phyloP scores from a whole-genome alignment of 1,140 invertebrate genomes.

The Ericerus pela region DNA sequence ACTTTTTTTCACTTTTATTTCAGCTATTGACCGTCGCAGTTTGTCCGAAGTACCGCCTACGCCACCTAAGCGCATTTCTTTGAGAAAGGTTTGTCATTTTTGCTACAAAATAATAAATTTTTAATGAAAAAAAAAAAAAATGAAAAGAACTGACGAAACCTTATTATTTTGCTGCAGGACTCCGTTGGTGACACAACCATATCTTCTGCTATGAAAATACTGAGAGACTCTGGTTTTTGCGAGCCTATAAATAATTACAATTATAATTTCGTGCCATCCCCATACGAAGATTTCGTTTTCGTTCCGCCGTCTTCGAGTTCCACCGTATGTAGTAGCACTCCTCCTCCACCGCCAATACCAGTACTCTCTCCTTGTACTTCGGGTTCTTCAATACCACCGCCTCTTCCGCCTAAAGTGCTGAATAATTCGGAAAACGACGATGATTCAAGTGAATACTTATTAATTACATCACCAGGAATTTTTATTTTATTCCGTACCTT shows the following conservation, averaged over 20 bases:
- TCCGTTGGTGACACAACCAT: not conserved
- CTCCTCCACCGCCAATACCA: not conserved
- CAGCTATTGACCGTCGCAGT: slow-evolving; percentile 40
- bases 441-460: not conserved
- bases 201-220: not conserved
- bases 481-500: not conserved
- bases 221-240: not conserved
- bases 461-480: not conserved
- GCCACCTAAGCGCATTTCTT: slow-evolving; percentile 40
- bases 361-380: not conserved
- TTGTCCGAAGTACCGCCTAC: slow-evolving; percentile 36
- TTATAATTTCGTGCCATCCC: not conserved
- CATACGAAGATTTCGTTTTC: not conserved
- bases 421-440: not conserved
- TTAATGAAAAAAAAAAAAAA: not conserved
- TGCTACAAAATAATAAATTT: not conserved
- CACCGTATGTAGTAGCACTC: not conserved
- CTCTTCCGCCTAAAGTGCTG: slow-evolving; percentile 4
- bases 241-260: not conserved
- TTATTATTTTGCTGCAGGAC: not conserved
- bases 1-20: slow-evolving; percentile 18
- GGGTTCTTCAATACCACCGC: not conserved
- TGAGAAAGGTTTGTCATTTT: slow-evolving; percentile 31
- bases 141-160: not conserved
- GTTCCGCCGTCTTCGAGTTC: not conserved